These are phyloP conservation scores for Zootoca vivipara DNA, from an alignment of 2,113 vertebrate species.

Conservation along the genomic window DNA sequence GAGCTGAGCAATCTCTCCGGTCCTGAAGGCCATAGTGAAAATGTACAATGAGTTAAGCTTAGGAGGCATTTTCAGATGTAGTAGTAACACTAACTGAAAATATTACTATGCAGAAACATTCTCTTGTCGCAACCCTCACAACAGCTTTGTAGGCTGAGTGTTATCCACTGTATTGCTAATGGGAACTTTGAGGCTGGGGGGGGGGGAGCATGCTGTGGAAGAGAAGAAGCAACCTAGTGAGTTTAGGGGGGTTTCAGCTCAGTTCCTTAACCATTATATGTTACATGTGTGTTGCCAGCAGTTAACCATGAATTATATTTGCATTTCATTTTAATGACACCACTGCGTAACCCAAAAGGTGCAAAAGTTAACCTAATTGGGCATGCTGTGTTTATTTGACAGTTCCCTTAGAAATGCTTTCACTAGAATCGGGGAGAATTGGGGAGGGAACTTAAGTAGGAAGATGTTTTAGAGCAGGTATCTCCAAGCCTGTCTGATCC, in stretches of 20 bases:
- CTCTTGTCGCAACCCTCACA: not conserved
- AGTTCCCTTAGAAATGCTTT: not conserved
- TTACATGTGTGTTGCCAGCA: not conserved
- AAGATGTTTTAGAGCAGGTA: too few relatives aligned
- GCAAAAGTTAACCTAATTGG: not conserved
- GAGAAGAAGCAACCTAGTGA: not conserved
- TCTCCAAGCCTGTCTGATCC: too few relatives aligned
- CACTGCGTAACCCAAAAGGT: not conserved
- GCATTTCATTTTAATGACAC: not conserved
- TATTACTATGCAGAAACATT: not conserved
- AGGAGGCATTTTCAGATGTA: not conserved
- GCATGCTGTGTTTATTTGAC: too few relatives aligned
- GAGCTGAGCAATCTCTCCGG: not conserved
- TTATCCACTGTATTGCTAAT: not conserved
- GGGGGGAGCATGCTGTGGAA: not conserved
- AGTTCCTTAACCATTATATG: not conserved
- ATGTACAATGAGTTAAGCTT: not conserved
- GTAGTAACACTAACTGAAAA: not conserved
- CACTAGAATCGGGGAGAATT: too few relatives aligned
- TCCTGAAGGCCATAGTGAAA: not conserved
- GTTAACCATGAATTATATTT: not conserved
- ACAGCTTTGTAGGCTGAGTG: not conserved
- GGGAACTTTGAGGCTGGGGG: not conserved
- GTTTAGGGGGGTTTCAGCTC: not conserved
- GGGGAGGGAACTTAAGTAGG: too few relatives aligned